Conservation (phyloP, 2,888 invertebrate genomes). For the Euproctis similis region DNA sequence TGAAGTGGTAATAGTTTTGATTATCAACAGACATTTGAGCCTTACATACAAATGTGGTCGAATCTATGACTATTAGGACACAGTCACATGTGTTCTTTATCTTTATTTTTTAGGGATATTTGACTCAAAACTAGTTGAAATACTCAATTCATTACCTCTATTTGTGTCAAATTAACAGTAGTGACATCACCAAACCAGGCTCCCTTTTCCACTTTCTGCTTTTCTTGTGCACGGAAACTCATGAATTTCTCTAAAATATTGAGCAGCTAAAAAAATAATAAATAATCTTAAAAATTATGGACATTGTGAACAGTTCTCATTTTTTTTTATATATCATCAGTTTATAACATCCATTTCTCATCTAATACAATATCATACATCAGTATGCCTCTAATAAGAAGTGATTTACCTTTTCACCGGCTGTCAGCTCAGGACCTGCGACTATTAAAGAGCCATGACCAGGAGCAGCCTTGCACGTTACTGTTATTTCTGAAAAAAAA, state of each 20-base stretch:
- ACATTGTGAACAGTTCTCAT: constrained; percentile 68
- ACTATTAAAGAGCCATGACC: constrained; percentile 82
- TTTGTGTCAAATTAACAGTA: constrained; percentile 82
- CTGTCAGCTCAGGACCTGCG: constrained; percentile 55
- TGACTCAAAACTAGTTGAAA: no score
- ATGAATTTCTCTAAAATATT: constrained; percentile 7
- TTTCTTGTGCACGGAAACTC: background rate
- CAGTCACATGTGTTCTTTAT: no score
- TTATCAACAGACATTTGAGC: no score
- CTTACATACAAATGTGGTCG: no score
- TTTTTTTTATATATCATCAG: no score
- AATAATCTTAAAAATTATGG: no score
- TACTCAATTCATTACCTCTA: constrained; percentile 35
- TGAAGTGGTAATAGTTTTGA: no score
- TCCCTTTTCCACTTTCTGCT: constrained; percentile 19
- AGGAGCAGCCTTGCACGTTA: constrained; percentile 80
- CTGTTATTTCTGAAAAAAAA: constrained; percentile 71
- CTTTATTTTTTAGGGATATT: no score
- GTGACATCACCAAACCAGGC: constrained; percentile 80
- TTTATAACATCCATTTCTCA: no score
- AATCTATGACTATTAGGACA: no score
- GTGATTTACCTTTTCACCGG: constrained; percentile 85
- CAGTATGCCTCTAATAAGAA: no score
- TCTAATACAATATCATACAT: no score
- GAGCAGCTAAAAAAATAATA: background rate